Percentiles rank a stretch among this genome's conserved stretches.
These are phyloP conservation scores for Burhinus oedicnemus DNA, from an alignment of 2,113 vertebrate genomes.

Conservation along the genomic window DNA sequence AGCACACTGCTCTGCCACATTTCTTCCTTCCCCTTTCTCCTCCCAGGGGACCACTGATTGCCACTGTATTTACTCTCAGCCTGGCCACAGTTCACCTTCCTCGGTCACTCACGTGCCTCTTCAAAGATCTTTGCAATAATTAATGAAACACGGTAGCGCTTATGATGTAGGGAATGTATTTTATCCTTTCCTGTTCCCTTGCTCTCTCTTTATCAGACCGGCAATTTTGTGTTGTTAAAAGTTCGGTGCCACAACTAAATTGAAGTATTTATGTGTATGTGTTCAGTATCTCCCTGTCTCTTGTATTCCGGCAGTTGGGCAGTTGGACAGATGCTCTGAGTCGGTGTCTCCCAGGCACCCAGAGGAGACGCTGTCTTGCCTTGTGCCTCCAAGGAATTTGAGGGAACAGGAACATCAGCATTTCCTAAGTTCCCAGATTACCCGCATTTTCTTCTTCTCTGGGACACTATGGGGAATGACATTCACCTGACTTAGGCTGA, in stretches of 20 bases:
- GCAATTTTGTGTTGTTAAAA: background rate
- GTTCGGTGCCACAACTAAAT: background rate
- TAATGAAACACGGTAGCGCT: background rate
- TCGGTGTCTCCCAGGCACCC: background rate
- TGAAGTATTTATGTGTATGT: background rate
- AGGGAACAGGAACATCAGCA: background rate
- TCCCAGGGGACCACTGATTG: fast-evolving
- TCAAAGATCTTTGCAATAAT: background rate
- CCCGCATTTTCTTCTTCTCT: background rate
- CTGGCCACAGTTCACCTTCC: background rate
- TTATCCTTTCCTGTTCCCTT: background rate
- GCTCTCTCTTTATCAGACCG: background rate
- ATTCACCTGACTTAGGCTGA: background rate
- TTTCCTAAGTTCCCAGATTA: background rate
- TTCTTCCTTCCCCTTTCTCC: background rate
- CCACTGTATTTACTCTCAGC: background rate
- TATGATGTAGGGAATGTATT: background rate
- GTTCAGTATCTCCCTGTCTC: background rate
- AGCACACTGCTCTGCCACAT: background rate
- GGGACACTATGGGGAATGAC: background rate
- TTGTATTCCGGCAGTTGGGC: background rate
- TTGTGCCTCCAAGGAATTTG: background rate
- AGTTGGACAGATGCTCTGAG: background rate
- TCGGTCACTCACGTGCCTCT: background rate
- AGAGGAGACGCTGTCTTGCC: background rate